A percentile compares a stretch with the other conserved stretches of the same genome.
These are phyloP conservation scores for Microcebus ravelobensis DNA, from an alignment of 2,113 vertebrate species.

Conservation along the genomic window DNA sequence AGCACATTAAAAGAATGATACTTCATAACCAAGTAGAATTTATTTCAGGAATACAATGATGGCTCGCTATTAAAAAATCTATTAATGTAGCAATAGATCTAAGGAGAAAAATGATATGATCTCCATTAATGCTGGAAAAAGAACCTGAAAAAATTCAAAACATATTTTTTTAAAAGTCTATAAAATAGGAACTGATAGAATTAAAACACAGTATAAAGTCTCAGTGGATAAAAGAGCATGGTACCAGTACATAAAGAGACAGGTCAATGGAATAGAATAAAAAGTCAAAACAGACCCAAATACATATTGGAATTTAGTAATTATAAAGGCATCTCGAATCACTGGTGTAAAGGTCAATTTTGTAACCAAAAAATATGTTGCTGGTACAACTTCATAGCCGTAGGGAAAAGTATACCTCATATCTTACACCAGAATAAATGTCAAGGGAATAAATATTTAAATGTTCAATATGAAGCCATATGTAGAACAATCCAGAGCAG, in stretches of 20 bases:
- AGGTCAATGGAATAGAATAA: background rate
- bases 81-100: background rate
- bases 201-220: background rate
- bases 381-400: background rate
- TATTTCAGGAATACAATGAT: background rate
- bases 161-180: background rate
- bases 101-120: background rate
- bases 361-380: background rate
- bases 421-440: background rate
- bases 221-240: background rate
- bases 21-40: background rate
- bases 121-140: background rate
- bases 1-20: background rate
- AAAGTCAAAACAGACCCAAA: background rate
- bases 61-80: background rate
- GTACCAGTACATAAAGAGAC: background rate
- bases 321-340: background rate
- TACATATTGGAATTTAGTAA: background rate
- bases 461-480: constrained; percentile 3
- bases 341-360: background rate
- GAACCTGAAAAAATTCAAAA: constrained; percentile 1
- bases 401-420: background rate
- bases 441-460: constrained; percentile 44
- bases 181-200: background rate
- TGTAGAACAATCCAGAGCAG: background rate